Evolutionary conservation across 2,113 vertebrate genomes (phyloP).

Genomic region (Aleadryas rufinucha): DNA sequence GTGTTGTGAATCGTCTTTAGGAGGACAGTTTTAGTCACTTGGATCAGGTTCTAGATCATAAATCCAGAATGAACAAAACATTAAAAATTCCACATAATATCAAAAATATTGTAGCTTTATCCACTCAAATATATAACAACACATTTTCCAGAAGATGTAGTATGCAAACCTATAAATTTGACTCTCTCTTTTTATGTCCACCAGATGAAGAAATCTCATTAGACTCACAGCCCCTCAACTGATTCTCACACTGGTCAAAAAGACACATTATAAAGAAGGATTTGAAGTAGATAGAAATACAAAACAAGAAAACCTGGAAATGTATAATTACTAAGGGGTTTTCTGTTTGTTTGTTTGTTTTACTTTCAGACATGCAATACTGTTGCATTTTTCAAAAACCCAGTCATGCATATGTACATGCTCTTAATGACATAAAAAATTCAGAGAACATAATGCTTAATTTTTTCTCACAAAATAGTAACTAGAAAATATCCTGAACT

Average conservation of each 20-base stretch:
- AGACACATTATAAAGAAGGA: background rate
- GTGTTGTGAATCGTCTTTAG: background rate
- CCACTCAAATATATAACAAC: background rate
- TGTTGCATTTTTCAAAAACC: background rate
- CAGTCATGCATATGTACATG: background rate
- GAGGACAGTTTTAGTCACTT: background rate
- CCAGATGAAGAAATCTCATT: background rate
- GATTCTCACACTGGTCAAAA: background rate
- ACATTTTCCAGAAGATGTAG: background rate
- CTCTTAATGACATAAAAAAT: background rate
- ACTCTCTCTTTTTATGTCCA: background rate
- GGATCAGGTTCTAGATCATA: background rate
- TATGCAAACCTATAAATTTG: background rate
- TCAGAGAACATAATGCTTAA: background rate
- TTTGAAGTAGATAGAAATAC: background rate
- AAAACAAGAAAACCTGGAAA: background rate
- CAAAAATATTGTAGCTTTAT: background rate
- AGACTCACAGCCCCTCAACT: background rate
- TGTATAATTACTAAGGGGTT: rapidly evolving
- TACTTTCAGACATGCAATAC: background rate
- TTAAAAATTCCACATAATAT: background rate
- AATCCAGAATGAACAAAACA: background rate
- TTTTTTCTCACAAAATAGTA: background rate
- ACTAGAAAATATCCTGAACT: background rate
- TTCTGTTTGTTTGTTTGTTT: background rate